A percentile compares a stretch with the other conserved stretches of the same genome.
Evolutionary conservation across 2,888 invertebrate genomes (phyloP).

Genomic region (Xanthorhoe spadicearia): DNA sequence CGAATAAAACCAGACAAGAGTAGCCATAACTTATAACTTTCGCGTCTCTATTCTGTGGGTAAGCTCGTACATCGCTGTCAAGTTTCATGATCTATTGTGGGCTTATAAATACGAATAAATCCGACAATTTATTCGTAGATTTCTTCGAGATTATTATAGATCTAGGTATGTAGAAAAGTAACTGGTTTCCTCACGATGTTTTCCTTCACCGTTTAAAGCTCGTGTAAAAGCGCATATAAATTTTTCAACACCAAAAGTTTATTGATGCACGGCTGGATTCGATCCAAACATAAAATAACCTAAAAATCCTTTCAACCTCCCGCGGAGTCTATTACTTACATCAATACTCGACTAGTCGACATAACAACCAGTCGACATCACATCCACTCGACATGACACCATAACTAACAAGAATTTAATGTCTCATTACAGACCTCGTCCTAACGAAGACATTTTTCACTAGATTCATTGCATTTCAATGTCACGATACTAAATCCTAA

Average conservation of each 20-base stretch:
- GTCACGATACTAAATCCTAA: constrained; percentile 28
- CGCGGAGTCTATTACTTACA: constrained; percentile 7
- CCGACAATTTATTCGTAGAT: too few species aligned
- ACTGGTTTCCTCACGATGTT: too few species aligned
- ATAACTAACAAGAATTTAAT: constrained; percentile 30
- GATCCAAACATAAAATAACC: too few species aligned
- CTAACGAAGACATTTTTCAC: constrained; percentile 31
- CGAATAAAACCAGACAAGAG: neutral
- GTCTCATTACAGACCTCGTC: constrained; percentile 27
- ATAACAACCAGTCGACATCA: neutral
- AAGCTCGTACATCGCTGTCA: neutral
- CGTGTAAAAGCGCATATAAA: too few species aligned
- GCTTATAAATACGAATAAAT: neutral
- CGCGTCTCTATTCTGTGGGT: neutral
- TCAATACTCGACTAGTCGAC: constrained; percentile 11
- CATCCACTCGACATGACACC: constrained; percentile 27
- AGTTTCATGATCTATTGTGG: neutral
- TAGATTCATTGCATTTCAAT: constrained; percentile 31
- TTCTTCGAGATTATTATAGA: too few species aligned
- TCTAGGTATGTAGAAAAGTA: too few species aligned
- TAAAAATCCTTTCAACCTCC: constrained; percentile 3
- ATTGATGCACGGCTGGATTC: too few species aligned
- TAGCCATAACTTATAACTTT: constrained; percentile 5
- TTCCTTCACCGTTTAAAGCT: too few species aligned
- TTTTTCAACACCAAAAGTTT: too few species aligned